Conservation (phyloP, 1,140 invertebrate species). For the Venustaconcha ellipsiformis region DNA sequence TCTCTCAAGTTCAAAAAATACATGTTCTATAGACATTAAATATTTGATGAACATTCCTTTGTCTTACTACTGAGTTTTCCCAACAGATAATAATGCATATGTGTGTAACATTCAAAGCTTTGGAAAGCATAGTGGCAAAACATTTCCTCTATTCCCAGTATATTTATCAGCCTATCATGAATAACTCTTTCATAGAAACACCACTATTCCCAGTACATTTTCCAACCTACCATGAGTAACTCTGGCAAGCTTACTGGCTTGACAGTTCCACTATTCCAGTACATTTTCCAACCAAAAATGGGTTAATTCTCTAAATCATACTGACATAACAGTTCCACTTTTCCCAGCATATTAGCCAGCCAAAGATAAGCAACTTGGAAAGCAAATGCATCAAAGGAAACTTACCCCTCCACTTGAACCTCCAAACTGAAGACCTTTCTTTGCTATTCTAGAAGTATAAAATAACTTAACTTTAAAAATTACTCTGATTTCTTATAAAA, state of each 20-base stretch:
- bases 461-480: constrained; percentile 3
- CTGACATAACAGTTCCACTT: not conserved
- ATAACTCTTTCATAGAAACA: too few species aligned
- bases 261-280: not conserved
- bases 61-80: too few species aligned
- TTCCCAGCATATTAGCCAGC: not conserved
- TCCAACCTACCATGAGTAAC: not conserved
- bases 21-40: too few species aligned
- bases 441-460: constrained; percentile 45
- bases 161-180: too few species aligned
- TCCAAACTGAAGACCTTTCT: constrained; percentile 47
- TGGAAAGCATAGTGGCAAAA: too few species aligned
- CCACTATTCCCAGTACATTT: not conserved
- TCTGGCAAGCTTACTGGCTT: not conserved
- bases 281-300: not conserved
- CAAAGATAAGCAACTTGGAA: constrained; percentile 1
- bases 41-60: too few species aligned
- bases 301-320: constrained; percentile 3
- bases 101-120: too few species aligned
- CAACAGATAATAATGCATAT: too few species aligned
- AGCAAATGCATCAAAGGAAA: constrained; percentile 1
- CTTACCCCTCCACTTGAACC: constrained; percentile 57
- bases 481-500: not conserved
- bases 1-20: too few species aligned
- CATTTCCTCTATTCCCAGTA: too few species aligned